These are phyloP conservation scores for Hypomecis punctinalis DNA, from an alignment of 2,888 invertebrate genomes.

Conservation along the genomic window DNA sequence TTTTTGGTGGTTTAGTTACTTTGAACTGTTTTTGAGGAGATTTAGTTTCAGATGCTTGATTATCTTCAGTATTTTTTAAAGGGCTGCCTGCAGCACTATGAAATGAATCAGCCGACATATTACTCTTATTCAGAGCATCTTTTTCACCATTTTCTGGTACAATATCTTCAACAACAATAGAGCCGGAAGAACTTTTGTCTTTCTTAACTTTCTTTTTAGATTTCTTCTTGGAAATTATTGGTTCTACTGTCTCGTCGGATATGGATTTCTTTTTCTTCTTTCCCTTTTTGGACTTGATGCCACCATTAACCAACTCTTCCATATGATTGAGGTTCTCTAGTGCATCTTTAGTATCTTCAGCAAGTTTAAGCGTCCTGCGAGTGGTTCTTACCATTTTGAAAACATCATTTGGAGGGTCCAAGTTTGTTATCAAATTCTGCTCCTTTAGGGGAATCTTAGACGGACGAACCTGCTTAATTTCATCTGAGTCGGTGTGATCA, in stretches of 20 bases:
- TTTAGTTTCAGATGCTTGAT: constrained; percentile 3
- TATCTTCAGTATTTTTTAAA: constrained; percentile 18
- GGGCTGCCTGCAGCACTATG: constrained; percentile 76
- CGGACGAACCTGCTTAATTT: constrained; percentile 42
- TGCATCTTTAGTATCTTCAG: constrained; percentile 42
- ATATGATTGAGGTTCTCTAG: constrained; percentile 37
- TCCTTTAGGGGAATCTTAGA: constrained; percentile 62
- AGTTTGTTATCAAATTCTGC: constrained; percentile 45
- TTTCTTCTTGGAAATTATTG: constrained; percentile 48
- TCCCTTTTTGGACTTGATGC: constrained; percentile 48
- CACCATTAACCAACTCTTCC: constrained; percentile 37
- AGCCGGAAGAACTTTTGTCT: constrained; percentile 47
- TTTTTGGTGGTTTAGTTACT: constrained; percentile 8
- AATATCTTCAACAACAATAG: constrained; percentile 47
- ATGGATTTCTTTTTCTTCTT: constrained; percentile 47
- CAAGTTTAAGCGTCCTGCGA: constrained; percentile 55
- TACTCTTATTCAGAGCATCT: constrained; percentile 49
- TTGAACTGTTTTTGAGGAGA: constrained; percentile 12
- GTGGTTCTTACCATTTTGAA: constrained; percentile 53
- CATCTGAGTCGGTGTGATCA: constrained; percentile 22
- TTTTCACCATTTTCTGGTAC: constrained; percentile 24
- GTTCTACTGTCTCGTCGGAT: constrained; percentile 33
- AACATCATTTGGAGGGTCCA: constrained; percentile 37
- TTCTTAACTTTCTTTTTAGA: constrained; percentile 55
- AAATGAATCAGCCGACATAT: constrained; percentile 67